Evolutionary conservation across 23 tunicate species (phyloP).

Genomic region (Clavelina lepadiformis): DNA sequence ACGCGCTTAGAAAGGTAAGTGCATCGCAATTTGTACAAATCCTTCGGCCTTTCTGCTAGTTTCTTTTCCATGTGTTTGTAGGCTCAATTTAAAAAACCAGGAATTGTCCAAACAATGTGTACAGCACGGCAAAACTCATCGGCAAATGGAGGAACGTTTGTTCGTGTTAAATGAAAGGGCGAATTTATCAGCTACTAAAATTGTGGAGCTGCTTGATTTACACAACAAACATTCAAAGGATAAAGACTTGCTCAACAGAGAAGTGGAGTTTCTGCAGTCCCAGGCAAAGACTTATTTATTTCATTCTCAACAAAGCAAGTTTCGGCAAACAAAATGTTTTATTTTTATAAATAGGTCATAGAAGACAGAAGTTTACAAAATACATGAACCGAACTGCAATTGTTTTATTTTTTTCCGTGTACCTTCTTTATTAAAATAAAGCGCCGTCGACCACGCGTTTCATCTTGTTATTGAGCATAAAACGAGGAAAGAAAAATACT

Average conservation of each 20-base stretch:
- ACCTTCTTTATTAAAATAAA: too few relatives aligned
- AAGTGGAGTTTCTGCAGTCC: constrained; percentile 57
- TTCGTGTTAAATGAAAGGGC: constrained; percentile 44
- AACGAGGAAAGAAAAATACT: too few relatives aligned
- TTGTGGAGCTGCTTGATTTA: constrained; percentile 55
- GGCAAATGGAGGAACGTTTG: constrained; percentile 56
- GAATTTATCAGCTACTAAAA: constrained; percentile 23
- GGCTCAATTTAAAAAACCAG: constrained; percentile 36
- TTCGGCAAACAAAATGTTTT: too few relatives aligned
- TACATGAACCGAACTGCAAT: too few relatives aligned
- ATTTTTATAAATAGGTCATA: too few relatives aligned
- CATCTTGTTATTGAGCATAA: too few relatives aligned
- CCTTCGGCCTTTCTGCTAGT: not conserved
- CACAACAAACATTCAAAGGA: constrained; percentile 30
- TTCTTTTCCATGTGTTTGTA: not conserved
- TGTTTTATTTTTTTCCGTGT: too few relatives aligned
- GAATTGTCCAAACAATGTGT: constrained; percentile 79
- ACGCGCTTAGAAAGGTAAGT: not conserved
- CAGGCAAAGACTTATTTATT: too few relatives aligned
- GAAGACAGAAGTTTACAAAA: too few relatives aligned
- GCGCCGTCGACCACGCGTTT: too few relatives aligned
- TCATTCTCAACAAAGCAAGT: too few relatives aligned
- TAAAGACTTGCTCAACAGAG: constrained; percentile 40
- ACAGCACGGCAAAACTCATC: constrained; percentile 77
- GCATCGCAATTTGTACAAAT: not conserved